Conservation (phyloP, 2,113 vertebrate genomes). For the Halcyon malimbica region DNA sequence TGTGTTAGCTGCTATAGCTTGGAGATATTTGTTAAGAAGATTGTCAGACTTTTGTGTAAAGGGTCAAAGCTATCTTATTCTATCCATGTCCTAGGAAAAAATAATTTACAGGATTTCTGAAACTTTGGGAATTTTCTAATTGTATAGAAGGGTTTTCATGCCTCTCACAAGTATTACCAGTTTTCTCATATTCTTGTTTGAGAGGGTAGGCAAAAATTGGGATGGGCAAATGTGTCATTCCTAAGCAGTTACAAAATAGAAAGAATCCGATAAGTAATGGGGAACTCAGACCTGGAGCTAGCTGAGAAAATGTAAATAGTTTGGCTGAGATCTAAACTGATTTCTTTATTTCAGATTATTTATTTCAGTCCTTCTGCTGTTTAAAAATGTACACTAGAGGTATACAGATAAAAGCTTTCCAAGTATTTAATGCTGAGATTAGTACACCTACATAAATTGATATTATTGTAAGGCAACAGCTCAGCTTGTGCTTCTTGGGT, state of each 20-base stretch:
- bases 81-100: neutral
- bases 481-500: neutral
- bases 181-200: neutral
- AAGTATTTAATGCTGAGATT: neutral
- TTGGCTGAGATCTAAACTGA: neutral
- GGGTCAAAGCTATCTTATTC: neutral
- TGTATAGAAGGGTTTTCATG: neutral
- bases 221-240: neutral
- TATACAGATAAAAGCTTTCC: neutral
- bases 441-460: neutral
- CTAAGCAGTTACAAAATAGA: neutral
- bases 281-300: neutral
- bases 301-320: neutral
- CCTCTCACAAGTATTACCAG: neutral
- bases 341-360: neutral
- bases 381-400: neutral
- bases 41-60: neutral
- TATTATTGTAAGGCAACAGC: neutral
- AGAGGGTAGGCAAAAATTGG: neutral
- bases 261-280: neutral
- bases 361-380: neutral
- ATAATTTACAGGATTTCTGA: neutral
- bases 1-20: conserved; percentile 34
- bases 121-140: neutral
- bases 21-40: conserved; percentile 35